phyloP scores from a whole-genome alignment of 2,888 invertebrate species.

The Escarpia spicata region DNA sequence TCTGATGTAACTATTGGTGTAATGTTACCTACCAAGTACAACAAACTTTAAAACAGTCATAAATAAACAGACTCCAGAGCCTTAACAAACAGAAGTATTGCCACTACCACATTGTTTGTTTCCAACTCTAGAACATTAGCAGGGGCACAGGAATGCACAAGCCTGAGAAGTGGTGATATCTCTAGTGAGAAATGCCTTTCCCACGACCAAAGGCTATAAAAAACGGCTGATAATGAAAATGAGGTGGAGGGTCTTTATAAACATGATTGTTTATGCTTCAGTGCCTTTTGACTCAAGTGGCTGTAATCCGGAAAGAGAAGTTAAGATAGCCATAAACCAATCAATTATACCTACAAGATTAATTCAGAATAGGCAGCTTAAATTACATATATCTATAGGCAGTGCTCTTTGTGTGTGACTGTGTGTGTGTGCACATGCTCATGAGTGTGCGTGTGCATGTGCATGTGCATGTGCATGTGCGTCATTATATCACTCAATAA shows the following conservation, averaged over 20 bases:
- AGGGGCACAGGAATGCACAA: not conserved
- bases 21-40: not conserved
- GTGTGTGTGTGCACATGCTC: not conserved
- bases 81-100: not conserved
- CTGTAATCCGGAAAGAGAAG: slow-evolving; percentile 16
- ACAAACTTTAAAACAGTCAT: not conserved
- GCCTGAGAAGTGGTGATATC: not conserved
- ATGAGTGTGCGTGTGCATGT: not conserved
- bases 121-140: not conserved
- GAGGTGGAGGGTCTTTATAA: slow-evolving; percentile 11
- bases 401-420: not conserved
- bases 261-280: slow-evolving; percentile 6
- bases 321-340: not conserved
- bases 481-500: not conserved
- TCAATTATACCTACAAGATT: not conserved
- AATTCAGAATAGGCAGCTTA: not conserved
- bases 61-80: not conserved
- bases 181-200: slow-evolving; percentile 16
- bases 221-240: slow-evolving; percentile 4
- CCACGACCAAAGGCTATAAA: slow-evolving; percentile 6
- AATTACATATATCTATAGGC: not conserved
- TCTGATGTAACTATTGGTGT: not conserved
- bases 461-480: not conserved
- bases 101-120: not conserved
- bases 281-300: not conserved